Conservation (phyloP, 2,797 vertebrate species). For the Melanotaenia trifasciata region DNA sequence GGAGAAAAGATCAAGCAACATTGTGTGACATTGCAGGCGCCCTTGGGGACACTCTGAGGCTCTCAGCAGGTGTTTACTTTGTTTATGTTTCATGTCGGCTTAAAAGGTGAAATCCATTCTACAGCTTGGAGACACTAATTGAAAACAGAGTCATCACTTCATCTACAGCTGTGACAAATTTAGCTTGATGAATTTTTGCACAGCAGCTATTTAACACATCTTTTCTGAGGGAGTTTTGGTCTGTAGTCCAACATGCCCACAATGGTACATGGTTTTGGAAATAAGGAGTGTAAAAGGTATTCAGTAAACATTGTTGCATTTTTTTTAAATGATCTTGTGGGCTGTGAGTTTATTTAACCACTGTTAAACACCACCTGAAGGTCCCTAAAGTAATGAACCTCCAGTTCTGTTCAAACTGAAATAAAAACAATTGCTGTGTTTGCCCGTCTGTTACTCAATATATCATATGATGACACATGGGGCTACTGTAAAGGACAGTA, state of each 20-base stretch:
- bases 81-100: neutral
- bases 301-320: neutral
- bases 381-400: constrained; percentile 48
- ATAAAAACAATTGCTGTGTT: constrained; percentile 62
- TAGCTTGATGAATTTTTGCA: constrained; percentile 2
- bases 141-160: neutral
- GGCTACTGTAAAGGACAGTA: constrained; percentile 66
- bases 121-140: neutral
- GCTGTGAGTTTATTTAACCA: neutral
- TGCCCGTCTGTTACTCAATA: constrained; percentile 55
- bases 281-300: neutral
- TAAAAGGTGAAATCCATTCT: neutral
- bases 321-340: constrained; percentile 1
- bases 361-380: constrained; percentile 28
- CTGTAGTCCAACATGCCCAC: neutral
- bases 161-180: constrained; percentile 1
- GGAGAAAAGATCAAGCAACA: neutral
- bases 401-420: constrained; percentile 39
- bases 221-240: neutral
- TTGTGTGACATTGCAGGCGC: neutral
- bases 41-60: neutral
- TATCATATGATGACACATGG: constrained; percentile 60
- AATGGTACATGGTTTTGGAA: neutral
- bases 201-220: constrained; percentile 1
- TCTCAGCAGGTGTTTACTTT: neutral